Conservation (phyloP, 2,113 vertebrate genomes). For the Lagenorhynchus albirostris region DNA sequence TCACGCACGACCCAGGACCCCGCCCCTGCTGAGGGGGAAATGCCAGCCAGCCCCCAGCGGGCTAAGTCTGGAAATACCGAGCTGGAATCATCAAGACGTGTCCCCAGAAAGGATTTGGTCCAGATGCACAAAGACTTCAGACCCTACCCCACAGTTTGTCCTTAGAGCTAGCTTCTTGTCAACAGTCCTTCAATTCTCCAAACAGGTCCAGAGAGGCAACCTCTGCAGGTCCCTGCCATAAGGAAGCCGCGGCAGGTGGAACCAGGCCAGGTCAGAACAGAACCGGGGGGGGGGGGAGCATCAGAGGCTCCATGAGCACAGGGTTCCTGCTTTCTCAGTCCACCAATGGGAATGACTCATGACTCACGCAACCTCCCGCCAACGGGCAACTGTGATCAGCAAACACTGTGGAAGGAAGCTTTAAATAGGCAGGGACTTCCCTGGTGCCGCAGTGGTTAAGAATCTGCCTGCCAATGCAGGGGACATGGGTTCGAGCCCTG, state of each 20-base stretch:
- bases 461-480: too few species aligned
- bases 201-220: not conserved
- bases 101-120: not conserved
- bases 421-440: too few species aligned
- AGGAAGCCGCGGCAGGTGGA: not conserved
- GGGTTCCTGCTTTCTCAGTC: not conserved
- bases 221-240: not conserved
- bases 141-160: not conserved
- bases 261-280: not conserved
- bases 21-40: not conserved
- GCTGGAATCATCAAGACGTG: not conserved
- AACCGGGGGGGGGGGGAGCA: not conserved
- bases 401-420: not conserved
- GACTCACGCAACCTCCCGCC: not conserved
- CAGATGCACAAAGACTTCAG: not conserved
- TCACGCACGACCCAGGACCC: not conserved
- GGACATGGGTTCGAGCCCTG: too few species aligned
- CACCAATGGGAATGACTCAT: not conserved
- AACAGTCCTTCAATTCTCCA: not conserved
- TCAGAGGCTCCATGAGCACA: rapidly evolving
- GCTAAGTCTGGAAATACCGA: not conserved
- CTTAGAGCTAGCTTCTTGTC: not conserved
- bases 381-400: not conserved
- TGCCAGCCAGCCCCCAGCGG: not conserved
- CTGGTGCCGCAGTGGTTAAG: too few species aligned